These are phyloP conservation scores for Helleia helle DNA, from an alignment of 2,888 invertebrate genomes.

Conservation along the genomic window DNA sequence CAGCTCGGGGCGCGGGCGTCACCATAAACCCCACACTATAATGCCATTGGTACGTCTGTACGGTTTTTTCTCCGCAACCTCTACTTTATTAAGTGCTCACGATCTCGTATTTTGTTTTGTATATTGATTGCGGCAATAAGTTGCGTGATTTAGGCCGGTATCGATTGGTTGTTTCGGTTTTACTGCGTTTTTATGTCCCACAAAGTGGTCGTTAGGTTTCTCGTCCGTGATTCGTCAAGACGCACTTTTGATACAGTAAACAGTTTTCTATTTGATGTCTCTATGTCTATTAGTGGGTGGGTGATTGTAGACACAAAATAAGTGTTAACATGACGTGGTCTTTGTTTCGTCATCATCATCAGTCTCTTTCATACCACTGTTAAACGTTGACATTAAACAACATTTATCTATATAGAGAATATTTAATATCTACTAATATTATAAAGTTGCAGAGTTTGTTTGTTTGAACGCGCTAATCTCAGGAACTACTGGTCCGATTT, in stretches of 20 bases:
- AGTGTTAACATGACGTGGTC: too few relatives aligned
- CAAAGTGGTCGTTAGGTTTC: slow-evolving; percentile 9
- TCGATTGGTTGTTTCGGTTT: slow-evolving; percentile 39
- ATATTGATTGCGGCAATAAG: slow-evolving; percentile 31
- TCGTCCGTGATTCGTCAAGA: background rate
- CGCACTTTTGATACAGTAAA: background rate
- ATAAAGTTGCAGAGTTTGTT: too few relatives aligned
- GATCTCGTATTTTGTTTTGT: slow-evolving; percentile 34
- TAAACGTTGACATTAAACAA: too few relatives aligned
- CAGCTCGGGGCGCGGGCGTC: slow-evolving; percentile 56
- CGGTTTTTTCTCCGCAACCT: slow-evolving; percentile 49
- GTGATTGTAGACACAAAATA: too few relatives aligned
- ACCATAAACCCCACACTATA: slow-evolving; percentile 62
- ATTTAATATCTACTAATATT: too few relatives aligned
- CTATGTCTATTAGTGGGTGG: too few relatives aligned
- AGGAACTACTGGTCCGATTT: too few relatives aligned
- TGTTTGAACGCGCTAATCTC: too few relatives aligned
- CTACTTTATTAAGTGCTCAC: slow-evolving; percentile 59
- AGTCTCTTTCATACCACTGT: too few relatives aligned
- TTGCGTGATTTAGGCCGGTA: slow-evolving; percentile 28
- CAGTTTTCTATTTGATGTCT: too few relatives aligned
- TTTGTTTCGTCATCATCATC: too few relatives aligned
- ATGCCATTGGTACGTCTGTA: slow-evolving; percentile 64
- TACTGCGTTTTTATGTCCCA: slow-evolving; percentile 19
- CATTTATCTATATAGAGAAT: too few relatives aligned